A percentile compares a stretch with the other conserved stretches of the same genome.
Evolutionary conservation across 2,888 invertebrate genomes (phyloP).

Genomic region (Tyria jacobaeae): DNA sequence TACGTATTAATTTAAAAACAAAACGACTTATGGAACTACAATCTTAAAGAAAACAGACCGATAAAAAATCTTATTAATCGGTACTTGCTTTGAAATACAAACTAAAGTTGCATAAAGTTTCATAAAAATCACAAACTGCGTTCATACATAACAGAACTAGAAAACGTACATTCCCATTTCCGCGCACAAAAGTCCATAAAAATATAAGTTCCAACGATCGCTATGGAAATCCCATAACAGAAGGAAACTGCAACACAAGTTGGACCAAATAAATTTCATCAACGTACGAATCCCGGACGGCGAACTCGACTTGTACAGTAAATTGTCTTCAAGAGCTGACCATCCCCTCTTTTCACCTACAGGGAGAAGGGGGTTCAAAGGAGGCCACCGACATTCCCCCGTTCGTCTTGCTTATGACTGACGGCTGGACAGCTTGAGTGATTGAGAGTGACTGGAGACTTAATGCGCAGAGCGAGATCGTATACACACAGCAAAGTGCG

Average conservation of each 20-base stretch:
- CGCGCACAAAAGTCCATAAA: conserved; percentile 52
- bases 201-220: conserved; percentile 55
- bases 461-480: conserved; percentile 82
- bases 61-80: conserved; percentile 42
- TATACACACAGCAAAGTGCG: conserved; percentile 52
- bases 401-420: conserved; percentile 86
- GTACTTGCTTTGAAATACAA: conserved; percentile 38
- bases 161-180: conserved; percentile 53
- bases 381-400: conserved; percentile 80
- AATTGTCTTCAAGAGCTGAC: conserved; percentile 86
- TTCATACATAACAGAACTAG: conserved; percentile 44
- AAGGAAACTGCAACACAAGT: conserved; percentile 68
- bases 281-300: conserved; percentile 76
- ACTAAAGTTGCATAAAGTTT: conserved; percentile 46
- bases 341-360: conserved; percentile 70
- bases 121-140: conserved; percentile 48
- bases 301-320: conserved; percentile 78
- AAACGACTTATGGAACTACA: conserved; percentile 16
- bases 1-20: conserved; percentile 7
- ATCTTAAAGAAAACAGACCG: conserved; percentile 35
- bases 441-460: conserved; percentile 86
- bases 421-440: conserved; percentile 85
- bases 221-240: conserved; percentile 72
- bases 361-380: conserved; percentile 65
- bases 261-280: conserved; percentile 83